A percentile compares a stretch with the other conserved stretches of the same genome.
Evolutionary conservation across 1,140 invertebrate genomes (phyloP).

Genomic region (Leguminivora glycinivorella): DNA sequence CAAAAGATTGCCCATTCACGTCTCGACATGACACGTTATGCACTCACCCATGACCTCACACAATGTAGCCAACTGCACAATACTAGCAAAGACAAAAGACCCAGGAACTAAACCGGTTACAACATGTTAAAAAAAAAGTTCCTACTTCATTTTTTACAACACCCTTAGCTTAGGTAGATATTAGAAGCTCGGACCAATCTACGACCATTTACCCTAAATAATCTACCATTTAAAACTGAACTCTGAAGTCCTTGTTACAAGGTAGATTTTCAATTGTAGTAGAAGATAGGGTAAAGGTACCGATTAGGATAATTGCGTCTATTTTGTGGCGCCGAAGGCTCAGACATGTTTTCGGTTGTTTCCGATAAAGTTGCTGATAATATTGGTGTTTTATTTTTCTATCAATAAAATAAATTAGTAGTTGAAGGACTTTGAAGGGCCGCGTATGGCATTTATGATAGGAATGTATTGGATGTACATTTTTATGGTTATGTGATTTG

Average conservation of each 20-base stretch:
- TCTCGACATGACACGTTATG: too few relatives aligned
- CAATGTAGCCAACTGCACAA: neutral
- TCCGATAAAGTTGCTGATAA: slow-evolving; percentile 19
- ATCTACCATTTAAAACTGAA: neutral
- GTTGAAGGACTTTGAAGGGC: neutral
- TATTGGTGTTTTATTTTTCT: slow-evolving; percentile 9
- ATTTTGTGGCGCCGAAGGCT: slow-evolving; percentile 12
- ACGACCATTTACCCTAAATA: neutral
- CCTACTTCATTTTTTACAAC: slow-evolving; percentile 25
- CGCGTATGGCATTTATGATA: neutral
- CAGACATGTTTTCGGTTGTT: slow-evolving; percentile 20
- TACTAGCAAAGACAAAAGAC: neutral
- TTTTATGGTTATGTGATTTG: neutral
- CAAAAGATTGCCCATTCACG: neutral
- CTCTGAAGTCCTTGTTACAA: neutral
- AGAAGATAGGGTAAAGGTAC: neutral
- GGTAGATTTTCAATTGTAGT: neutral
- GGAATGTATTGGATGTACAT: neutral
- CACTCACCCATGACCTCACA: too few relatives aligned
- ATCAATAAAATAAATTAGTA: slow-evolving; percentile 11
- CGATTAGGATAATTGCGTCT: slow-evolving; percentile 16
- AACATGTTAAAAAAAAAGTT: slow-evolving; percentile 14
- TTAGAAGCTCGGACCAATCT: slow-evolving; percentile 13
- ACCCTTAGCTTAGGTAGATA: slow-evolving; percentile 37
- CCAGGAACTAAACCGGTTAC: slow-evolving; percentile 11